phyloP scores from a whole-genome alignment of 1,140 invertebrate species.

The Nymphalis io region DNA sequence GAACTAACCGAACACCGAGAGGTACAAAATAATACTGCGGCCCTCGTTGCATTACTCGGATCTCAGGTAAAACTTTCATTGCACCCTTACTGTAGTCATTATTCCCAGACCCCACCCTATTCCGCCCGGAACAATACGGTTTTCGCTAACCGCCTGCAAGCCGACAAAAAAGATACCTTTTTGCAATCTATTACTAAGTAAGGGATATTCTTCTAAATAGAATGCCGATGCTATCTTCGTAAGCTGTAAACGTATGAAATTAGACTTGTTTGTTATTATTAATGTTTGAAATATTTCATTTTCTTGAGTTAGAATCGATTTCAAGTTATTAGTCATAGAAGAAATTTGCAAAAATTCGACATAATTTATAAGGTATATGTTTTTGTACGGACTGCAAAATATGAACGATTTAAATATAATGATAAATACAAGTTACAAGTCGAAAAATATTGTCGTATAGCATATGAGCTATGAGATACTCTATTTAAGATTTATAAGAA shows the following conservation, averaged over 20 bases:
- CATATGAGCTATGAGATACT: too few species aligned
- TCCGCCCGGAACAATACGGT: constrained; percentile 60
- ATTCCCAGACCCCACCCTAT: constrained; percentile 60
- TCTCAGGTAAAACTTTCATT: constrained; percentile 75
- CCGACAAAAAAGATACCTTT: constrained; percentile 70
- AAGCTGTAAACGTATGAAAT: constrained; percentile 23
- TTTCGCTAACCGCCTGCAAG: constrained; percentile 58
- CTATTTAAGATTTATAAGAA: too few species aligned
- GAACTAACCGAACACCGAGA: constrained; percentile 29
- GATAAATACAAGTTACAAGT: too few species aligned
- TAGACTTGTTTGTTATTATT: not conserved
- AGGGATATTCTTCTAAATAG: constrained; percentile 47
- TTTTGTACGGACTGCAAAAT: too few species aligned
- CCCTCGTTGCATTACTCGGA: constrained; percentile 45
- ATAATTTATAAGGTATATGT: too few species aligned
- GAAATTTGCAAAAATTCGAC: not conserved
- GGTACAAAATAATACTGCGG: constrained; percentile 39
- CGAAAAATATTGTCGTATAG: too few species aligned
- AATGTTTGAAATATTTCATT: not conserved
- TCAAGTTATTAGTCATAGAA: not conserved
- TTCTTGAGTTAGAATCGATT: constrained; percentile 1
- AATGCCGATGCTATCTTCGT: constrained; percentile 34
- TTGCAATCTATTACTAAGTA: constrained; percentile 64
- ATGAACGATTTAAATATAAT: too few species aligned
- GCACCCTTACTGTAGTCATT: constrained; percentile 68